Evolutionary conservation across 1,140 invertebrate species (phyloP).

Genomic region (Drosophila varians): DNA sequence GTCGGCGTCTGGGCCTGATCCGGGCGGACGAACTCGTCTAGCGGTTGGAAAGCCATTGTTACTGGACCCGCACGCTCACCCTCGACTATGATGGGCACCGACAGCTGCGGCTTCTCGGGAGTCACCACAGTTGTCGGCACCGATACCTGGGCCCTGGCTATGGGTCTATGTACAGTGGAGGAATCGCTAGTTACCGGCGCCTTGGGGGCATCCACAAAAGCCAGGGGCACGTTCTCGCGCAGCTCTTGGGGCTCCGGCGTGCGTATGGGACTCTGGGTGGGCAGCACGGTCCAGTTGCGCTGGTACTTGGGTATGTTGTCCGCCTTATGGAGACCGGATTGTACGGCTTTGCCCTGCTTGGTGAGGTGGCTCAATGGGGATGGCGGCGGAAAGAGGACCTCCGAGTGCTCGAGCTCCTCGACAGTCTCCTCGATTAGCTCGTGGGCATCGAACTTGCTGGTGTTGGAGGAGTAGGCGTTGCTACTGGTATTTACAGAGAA

Average conservation of each 20-base stretch:
- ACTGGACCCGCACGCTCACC: constrained; percentile 73
- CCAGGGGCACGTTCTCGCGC: constrained; percentile 81
- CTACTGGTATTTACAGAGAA: constrained; percentile 1
- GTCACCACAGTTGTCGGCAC: neutral
- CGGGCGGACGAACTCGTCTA: constrained; percentile 84
- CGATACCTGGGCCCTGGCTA: constrained; percentile 59
- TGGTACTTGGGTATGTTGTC: constrained; percentile 86
- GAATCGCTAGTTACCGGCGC: constrained; percentile 10
- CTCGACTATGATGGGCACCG: constrained; percentile 73
- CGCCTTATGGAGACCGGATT: constrained; percentile 85
- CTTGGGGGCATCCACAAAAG: constrained; percentile 76
- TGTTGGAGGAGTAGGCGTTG: constrained; percentile 7
- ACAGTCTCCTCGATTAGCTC: constrained; percentile 74
- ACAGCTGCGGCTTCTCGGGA: constrained; percentile 41
- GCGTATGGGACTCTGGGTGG: constrained; percentile 84
- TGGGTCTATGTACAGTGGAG: constrained; percentile 67
- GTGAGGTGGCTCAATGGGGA: constrained; percentile 81
- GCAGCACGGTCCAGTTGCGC: constrained; percentile 85
- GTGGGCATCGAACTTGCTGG: constrained; percentile 57
- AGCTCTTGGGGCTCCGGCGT: constrained; percentile 84
- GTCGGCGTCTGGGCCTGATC: constrained; percentile 82
- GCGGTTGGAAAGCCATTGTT: constrained; percentile 86
- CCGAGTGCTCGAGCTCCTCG: constrained; percentile 77
- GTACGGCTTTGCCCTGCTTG: constrained; percentile 62
- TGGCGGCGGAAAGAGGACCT: constrained; percentile 74